Base-by-base conservation (phyloP, 2,888 invertebrate genomes). In the Lysandra bellargus region DNA sequence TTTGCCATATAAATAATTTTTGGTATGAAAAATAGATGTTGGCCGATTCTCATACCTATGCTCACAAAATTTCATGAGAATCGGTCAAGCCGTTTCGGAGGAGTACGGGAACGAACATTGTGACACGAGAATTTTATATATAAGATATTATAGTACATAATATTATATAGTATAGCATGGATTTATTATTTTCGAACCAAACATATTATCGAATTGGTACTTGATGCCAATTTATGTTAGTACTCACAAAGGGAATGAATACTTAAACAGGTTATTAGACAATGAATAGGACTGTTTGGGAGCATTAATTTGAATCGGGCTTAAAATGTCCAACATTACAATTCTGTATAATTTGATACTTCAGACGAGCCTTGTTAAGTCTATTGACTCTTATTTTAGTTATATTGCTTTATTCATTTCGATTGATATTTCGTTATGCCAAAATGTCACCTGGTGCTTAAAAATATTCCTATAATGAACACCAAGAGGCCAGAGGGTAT, bases 261-360 rank as follows among this genome's bases (percentile, higher is more conserved):
- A n/a, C 60, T n/a, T 60, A 60, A 60, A 60, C 6, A 60, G n/a
- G 17, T n/a, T 7, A 7, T 23, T 23, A 61, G 23, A 61, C 23
- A 7, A n/a, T 23, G 23, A 23, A 6, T 23, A 23, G n/a, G 4
- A 23, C 9, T 23, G 61, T 61, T 61, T 61, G n/a, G 23, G 1
- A 61, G 23, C 7, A 23, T 61, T 7, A 23, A 6, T 23, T 61
- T 61, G 23, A 61, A 61, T 61, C 23, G 23, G 7, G 23, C 7
- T n/a, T 7, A 61, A 53, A 61, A 23, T 61, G 61, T 61, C 61
- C 61, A 23, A 23, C 17, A n/a, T 61, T 23, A 61, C 23, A 61
- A 61, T 61, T 61, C 61, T 17, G n/a, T 30, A 64, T 64, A 64
- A 69, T 69, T 69, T 33, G 33, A 69, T 69, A 33, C 69, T 69